phyloP scores from a whole-genome alignment of 1,140 invertebrate species.

The Microplitis mediator region DNA sequence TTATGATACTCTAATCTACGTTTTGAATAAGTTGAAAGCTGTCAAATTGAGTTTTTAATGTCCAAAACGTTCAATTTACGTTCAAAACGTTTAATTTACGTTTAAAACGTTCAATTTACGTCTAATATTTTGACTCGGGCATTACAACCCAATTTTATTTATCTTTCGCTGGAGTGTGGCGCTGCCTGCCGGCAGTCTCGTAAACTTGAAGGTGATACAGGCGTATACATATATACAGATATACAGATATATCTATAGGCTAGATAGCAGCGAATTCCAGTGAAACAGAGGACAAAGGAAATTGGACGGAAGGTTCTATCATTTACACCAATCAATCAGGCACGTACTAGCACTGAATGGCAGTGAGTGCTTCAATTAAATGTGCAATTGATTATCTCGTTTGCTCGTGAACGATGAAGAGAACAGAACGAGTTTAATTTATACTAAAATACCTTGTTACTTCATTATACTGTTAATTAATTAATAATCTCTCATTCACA shows the following conservation, averaged over 20 bases:
- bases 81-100: too few species aligned
- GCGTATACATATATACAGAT: not conserved
- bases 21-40: too few species aligned
- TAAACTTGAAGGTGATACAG: not conserved
- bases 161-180: slow-evolving; percentile 5
- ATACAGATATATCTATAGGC: not conserved
- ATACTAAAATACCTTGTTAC: not conserved
- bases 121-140: too few species aligned
- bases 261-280: not conserved
- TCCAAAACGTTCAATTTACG: too few species aligned
- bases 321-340: slow-evolving; percentile 29
- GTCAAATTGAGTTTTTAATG: too few species aligned
- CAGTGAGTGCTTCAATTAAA: slow-evolving; percentile 26
- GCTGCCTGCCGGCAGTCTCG: slow-evolving; percentile 3
- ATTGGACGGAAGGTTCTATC: slow-evolving; percentile 30
- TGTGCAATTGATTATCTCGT: slow-evolving; percentile 24
- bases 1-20: too few species aligned
- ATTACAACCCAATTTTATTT: not conserved
- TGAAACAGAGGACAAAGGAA: slow-evolving; percentile 25
- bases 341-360: slow-evolving; percentile 23
- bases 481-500: too few species aligned
- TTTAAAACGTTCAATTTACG: too few species aligned
- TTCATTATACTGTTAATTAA: too few species aligned
- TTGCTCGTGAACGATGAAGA: not conserved
- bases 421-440: slow-evolving; percentile 1